Conservation (phyloP, 2,113 vertebrate species). For the Pseudopodoces humilis region DNA sequence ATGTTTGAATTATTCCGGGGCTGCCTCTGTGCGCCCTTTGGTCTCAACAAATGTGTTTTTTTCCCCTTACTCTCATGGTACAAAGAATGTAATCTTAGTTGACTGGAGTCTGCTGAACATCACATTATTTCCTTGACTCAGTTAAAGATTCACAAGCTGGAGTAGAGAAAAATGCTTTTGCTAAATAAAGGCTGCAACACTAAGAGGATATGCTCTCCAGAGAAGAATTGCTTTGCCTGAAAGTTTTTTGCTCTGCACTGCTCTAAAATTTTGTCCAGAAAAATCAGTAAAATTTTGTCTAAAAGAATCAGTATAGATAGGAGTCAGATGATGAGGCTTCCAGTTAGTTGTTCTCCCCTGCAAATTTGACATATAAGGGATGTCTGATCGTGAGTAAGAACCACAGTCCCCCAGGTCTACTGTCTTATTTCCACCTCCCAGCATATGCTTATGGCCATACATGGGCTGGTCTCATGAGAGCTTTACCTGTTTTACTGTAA, state of each 20-base stretch:
- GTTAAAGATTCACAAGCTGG: slow-evolving; percentile 38
- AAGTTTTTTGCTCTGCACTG: not conserved
- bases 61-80: slow-evolving; percentile 43
- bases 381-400: not conserved
- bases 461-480: not conserved
- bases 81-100: slow-evolving; percentile 76
- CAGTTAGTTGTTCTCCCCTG: not conserved
- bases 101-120: slow-evolving; percentile 69
- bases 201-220: not conserved
- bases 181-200: not conserved
- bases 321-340: not conserved
- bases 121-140: slow-evolving; percentile 62
- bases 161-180: not conserved
- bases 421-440: not conserved
- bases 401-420: not conserved
- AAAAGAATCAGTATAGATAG: not conserved
- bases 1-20: slow-evolving; percentile 71
- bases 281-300: not conserved
- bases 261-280: slow-evolving; percentile 10
- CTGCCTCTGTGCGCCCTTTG: slow-evolving; percentile 65
- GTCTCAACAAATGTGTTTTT: slow-evolving; percentile 44
- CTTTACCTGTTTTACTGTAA: not conserved
- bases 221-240: not conserved
- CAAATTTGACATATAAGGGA: not conserved
- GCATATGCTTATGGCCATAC: not conserved